Evolutionary conservation across 1,140 invertebrate species (phyloP).

Genomic region (Rhopalosiphum maidis): DNA sequence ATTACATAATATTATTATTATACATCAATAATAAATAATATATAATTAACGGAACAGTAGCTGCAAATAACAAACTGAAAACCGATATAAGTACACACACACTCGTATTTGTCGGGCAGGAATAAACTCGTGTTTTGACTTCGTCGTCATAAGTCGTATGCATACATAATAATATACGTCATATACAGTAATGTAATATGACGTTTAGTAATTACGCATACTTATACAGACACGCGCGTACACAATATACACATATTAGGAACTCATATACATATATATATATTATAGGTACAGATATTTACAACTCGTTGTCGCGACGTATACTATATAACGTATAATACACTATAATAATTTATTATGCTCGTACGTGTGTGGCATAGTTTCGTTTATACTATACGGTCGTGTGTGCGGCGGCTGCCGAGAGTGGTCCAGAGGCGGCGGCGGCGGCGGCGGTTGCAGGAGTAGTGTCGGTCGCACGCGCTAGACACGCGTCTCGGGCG

Average conservation of each 20-base stretch:
- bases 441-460: neutral
- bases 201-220: neutral
- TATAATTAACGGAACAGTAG: neutral
- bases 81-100: neutral
- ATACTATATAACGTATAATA: neutral
- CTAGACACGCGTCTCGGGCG: constrained; percentile 50
- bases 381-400: constrained; percentile 10
- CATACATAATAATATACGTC: neutral
- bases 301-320: neutral
- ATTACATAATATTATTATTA: neutral
- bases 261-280: neutral
- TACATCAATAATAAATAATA: neutral
- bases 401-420: neutral
- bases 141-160: neutral
- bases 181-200: no score
- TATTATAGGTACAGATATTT: neutral
- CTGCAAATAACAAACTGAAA: neutral
- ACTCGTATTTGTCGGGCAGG: neutral
- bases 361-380: constrained; percentile 26
- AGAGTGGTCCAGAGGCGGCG: constrained; percentile 1
- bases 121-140: neutral
- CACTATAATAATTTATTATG: neutral
- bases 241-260: neutral
- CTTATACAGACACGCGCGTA: neutral
- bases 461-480: constrained; percentile 37